Evolutionary conservation across 2,113 vertebrate species (phyloP).

Genomic region (Cheirogaleus medius): DNA sequence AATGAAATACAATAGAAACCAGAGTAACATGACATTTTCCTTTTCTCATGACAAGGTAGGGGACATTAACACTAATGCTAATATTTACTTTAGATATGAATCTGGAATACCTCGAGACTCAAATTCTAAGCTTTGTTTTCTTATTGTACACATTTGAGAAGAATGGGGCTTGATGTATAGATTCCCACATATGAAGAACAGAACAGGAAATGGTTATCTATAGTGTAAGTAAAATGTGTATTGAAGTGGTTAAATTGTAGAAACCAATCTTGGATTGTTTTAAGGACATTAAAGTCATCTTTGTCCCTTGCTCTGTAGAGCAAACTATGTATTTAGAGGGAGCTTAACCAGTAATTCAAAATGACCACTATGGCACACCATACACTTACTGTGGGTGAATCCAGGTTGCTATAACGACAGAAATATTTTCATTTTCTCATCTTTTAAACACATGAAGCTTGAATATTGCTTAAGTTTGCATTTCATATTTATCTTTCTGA

Average conservation of each 20-base stretch:
- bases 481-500: constrained; percentile 21
- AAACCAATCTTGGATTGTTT: not conserved
- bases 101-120: not conserved
- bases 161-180: not conserved
- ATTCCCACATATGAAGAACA: not conserved
- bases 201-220: not conserved
- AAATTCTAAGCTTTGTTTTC: not conserved
- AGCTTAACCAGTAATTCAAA: constrained; percentile 2
- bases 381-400: constrained; percentile 18
- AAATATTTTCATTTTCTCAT: constrained; percentile 53
- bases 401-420: constrained; percentile 25
- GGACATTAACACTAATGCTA: not conserved
- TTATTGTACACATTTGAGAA: not conserved
- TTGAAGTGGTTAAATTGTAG: constrained; percentile 6
- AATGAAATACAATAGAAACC: not conserved
- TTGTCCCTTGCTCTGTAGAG: not conserved
- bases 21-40: not conserved
- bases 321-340: not conserved
- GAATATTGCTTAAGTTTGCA: not conserved
- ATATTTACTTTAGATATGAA: not conserved
- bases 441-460: constrained; percentile 8
- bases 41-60: not conserved
- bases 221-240: not conserved
- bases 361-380: not conserved
- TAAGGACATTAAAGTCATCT: not conserved